Base-by-base conservation (phyloP, 2,113 vertebrate species). In the Gymnocephalus cernua region DNA sequence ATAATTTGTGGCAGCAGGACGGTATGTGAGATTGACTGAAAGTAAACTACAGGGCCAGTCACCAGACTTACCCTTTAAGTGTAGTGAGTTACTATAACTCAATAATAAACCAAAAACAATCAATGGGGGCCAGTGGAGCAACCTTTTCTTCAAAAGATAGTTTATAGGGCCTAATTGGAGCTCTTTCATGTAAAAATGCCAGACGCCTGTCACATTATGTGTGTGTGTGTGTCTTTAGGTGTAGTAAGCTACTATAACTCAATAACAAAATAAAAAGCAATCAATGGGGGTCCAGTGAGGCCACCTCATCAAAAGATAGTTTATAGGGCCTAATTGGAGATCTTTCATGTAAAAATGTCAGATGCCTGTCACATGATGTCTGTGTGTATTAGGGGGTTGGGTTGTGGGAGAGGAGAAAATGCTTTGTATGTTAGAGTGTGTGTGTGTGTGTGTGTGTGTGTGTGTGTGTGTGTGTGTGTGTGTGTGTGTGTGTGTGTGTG, bases 161-260 rank as follows among this genome's bases (percentile, higher is more conserved):
- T 41, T 73, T 56, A 13, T 23, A 27, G 25, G 13, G 65, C 10
- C 79, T 75, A 65, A 73, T 80, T 77, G 62, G 63, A 77, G 35
- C 65, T 74, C 41, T 83, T 73, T 74, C 58, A 64, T 58, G 62
- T 84, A 29, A 54, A 82, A 86, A 84, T 79, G 66, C 77, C 74
- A 84, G 27, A 87, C 51, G 62, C 13, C 35, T 38, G 70, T 76
- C 69, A 73, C 69, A 75, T 76, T 27, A 62, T 81, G 57, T 51
- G 44, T 69, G n/a, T 58, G n/a, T 77, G 6, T 29, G 29, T 29
- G n/a, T n/a, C n/a, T n/a, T n/a, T n/a, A n/a, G n/a, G n/a, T n/a
- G n/a, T n/a, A n/a, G n/a, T n/a, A n/a, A n/a, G n/a, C n/a, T n/a
- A n/a, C n/a, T n/a, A n/a, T n/a, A n/a, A n/a, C n/a, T n/a, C n/a